A percentile compares a stretch with the other conserved stretches of the same genome.
Evolutionary conservation across 2,888 invertebrate genomes (phyloP).

Genomic region (Cybosia mesomella): DNA sequence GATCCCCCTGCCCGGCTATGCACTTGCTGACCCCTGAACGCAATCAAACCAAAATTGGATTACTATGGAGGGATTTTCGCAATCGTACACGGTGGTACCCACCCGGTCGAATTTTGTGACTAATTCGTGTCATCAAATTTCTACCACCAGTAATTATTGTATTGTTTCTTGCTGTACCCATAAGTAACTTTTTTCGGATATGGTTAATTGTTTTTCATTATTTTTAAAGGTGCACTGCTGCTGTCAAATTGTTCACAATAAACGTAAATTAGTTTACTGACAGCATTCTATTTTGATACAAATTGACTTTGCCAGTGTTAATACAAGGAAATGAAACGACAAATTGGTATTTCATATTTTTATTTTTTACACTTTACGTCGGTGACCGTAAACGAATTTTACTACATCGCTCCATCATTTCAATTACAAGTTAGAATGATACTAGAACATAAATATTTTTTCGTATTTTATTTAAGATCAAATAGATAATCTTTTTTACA

Average conservation of each 20-base stretch:
- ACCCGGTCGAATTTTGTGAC: no score
- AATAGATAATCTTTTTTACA: constrained; percentile 88
- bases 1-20: no score
- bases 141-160: no score
- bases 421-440: constrained; percentile 85
- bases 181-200: no score
- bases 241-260: neutral
- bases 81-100: no score
- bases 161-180: no score
- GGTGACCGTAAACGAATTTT: constrained; percentile 86
- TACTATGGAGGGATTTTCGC: no score
- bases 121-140: no score
- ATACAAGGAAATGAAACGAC: constrained; percentile 69
- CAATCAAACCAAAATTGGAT: no score
- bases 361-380: constrained; percentile 86
- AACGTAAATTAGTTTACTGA: neutral
- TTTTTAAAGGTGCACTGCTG: no score
- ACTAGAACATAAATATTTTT: constrained; percentile 87
- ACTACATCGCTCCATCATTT: constrained; percentile 84
- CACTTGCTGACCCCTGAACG: no score
- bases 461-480: constrained; percentile 85
- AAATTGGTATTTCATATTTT: constrained; percentile 83
- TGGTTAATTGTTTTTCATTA: no score
- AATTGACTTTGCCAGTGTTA: constrained; percentile 22
- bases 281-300: constrained; percentile 7